These are phyloP conservation scores for Rousettus leschenaultii DNA, from an alignment of 2,113 vertebrate species.

Conservation along the genomic window DNA sequence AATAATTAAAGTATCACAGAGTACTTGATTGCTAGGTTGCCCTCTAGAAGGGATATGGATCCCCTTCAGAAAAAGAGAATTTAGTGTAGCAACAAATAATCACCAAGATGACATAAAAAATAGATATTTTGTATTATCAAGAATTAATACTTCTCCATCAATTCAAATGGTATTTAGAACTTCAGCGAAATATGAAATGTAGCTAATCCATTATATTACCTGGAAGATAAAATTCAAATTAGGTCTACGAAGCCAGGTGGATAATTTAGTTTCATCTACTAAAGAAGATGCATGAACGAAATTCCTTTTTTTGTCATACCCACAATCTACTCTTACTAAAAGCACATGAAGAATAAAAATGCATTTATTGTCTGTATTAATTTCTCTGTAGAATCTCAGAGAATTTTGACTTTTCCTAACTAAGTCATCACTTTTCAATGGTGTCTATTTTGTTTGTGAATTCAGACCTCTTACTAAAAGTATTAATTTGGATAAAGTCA, in stretches of 20 bases:
- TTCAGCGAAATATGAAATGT: background rate
- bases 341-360: background rate
- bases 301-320: background rate
- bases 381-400: conserved; percentile 36
- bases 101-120: background rate
- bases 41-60: background rate
- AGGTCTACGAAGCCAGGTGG: background rate
- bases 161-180: background rate
- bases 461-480: conserved; percentile 25
- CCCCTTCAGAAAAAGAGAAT: background rate
- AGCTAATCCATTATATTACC: background rate
- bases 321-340: background rate
- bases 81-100: background rate
- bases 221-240: background rate
- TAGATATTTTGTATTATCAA: background rate
- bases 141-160: background rate
- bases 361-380: conserved; percentile 15
- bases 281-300: background rate
- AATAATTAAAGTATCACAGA: background rate
- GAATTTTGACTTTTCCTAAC: background rate
- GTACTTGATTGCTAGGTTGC: background rate
- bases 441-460: conserved; percentile 18
- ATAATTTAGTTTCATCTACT: background rate
- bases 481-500: conserved; percentile 19
- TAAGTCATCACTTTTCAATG: conserved; percentile 36